Evolutionary conservation across 1,140 invertebrate species (phyloP).

Genomic region (Lepeophtheirus salmonis): DNA sequence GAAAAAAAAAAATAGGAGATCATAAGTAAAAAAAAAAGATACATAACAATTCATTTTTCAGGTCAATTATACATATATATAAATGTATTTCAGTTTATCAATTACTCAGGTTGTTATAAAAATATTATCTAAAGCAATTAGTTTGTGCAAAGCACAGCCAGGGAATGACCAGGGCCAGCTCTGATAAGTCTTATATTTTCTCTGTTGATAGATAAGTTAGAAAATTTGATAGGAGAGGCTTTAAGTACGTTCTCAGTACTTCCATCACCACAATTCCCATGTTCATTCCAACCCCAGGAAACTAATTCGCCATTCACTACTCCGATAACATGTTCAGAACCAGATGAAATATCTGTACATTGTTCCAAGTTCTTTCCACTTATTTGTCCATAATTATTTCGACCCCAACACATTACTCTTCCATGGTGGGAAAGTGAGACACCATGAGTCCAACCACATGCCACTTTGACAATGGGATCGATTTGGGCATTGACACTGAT

Average conservation of each 20-base stretch:
- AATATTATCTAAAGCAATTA: too few relatives aligned
- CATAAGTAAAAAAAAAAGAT: too few relatives aligned
- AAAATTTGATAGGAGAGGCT: slow-evolving; percentile 26
- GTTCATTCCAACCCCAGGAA: slow-evolving; percentile 81
- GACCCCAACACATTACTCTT: not conserved
- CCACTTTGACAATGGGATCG: not conserved
- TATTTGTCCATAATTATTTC: slow-evolving; percentile 7
- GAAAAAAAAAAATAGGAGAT: too few relatives aligned
- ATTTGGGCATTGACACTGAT: too few relatives aligned
- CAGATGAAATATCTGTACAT: not conserved
- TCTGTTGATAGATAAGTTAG: not conserved
- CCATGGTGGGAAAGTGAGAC: not conserved
- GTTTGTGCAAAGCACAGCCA: too few relatives aligned
- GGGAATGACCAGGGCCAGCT: not conserved
- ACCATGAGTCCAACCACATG: slow-evolving; percentile 12
- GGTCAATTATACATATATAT: too few relatives aligned
- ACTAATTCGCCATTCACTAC: slow-evolving; percentile 33
- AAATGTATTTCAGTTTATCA: too few relatives aligned
- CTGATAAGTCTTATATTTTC: not conserved
- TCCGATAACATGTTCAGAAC: slow-evolving; percentile 13
- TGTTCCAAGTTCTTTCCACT: not conserved
- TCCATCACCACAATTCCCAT: slow-evolving; percentile 60
- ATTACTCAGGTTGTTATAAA: too few relatives aligned
- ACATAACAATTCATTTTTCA: too few relatives aligned
- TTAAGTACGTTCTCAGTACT: slow-evolving; percentile 37